These are phyloP conservation scores for Mastomys natalensis DNA, from an alignment of 2,113 vertebrate genomes.

Conservation along the genomic window DNA sequence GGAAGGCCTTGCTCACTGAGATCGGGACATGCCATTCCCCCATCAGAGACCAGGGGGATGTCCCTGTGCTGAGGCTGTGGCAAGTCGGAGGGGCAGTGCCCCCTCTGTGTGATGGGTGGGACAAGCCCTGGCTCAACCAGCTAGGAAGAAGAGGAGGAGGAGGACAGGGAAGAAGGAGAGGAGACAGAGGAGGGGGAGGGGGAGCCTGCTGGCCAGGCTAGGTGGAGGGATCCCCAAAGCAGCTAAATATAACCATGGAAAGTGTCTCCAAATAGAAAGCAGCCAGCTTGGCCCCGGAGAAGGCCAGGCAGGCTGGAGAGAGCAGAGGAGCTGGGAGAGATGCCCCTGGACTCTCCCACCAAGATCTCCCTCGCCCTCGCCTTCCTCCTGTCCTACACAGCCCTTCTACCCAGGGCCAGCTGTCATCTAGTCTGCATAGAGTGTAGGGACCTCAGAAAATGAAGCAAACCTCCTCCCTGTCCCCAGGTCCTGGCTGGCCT, in stretches of 20 bases:
- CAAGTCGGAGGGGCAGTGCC: background rate
- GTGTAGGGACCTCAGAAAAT: background rate
- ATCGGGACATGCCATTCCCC: background rate
- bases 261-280: slow-evolving; percentile 75
- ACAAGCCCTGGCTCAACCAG: background rate
- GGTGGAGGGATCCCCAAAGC: slow-evolving; percentile 75
- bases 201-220: background rate
- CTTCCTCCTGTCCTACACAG: background rate
- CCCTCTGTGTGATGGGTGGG: no score
- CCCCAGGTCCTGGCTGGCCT: background rate
- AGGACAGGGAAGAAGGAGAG: background rate
- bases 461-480: no score
- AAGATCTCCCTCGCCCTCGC: no score
- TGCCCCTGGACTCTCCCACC: background rate
- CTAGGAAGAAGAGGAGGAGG: no score
- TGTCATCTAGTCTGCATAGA: background rate
- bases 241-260: slow-evolving; percentile 71
- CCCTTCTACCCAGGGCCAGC: background rate
- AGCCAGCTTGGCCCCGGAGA: background rate
- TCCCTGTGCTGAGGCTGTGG: no score
- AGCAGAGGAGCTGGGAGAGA: background rate
- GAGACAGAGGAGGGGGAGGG: no score
- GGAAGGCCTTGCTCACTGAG: slow-evolving; percentile 26
- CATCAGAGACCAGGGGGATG: background rate
- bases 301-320: background rate